A percentile compares a stretch with the other conserved stretches of the same genome.
Evolutionary conservation across 2,113 vertebrate genomes (phyloP).

Genomic region (Leucopsar rothschildi): DNA sequence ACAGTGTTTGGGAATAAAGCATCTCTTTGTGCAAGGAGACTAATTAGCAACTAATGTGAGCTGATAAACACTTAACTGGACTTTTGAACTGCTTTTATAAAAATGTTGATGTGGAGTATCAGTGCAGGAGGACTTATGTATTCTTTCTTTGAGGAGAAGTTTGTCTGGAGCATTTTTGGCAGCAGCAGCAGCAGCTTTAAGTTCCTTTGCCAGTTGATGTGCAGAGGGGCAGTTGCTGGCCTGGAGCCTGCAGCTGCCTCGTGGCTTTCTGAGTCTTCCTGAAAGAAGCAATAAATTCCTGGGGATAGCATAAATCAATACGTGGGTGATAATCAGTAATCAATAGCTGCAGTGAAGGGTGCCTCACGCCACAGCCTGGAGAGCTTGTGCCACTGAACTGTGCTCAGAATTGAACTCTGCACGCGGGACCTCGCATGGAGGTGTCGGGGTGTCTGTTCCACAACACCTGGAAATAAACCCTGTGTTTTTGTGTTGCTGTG

Average conservation of each 20-base stretch:
- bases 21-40: not conserved
- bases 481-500: not conserved
- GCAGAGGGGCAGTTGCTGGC: not conserved
- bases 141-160: not conserved
- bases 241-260: not conserved
- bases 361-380: not conserved
- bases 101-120: not conserved
- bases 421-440: not conserved
- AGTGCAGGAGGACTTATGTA: not conserved
- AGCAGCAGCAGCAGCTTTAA: not conserved
- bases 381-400: not conserved
- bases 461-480: conserved; percentile 20
- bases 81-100: not conserved
- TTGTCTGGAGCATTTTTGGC: not conserved
- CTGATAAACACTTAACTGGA: not conserved
- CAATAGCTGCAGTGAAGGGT: not conserved
- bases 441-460: not conserved
- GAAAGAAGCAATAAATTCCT: not conserved
- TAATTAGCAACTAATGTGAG: not conserved
- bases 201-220: not conserved
- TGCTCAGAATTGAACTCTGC: not conserved
- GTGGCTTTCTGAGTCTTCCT: not conserved
- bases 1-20: not conserved
- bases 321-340: no score
- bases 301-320: not conserved